Conservation (phyloP, 2,797 vertebrate genomes). For the Crenuchus spilurus region DNA sequence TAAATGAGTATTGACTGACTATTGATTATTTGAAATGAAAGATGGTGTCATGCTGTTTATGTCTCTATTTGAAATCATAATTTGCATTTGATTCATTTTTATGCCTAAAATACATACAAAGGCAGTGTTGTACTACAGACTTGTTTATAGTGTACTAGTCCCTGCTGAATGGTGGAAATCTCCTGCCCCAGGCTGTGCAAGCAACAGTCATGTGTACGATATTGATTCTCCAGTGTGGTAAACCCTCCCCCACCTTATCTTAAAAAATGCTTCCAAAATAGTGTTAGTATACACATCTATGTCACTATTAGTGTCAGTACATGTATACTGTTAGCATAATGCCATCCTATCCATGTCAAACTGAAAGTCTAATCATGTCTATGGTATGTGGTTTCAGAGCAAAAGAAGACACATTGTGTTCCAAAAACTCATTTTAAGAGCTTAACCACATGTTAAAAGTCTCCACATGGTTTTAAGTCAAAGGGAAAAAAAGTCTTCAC, state of each 20-base stretch:
- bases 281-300: neutral
- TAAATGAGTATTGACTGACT: constrained; percentile 41
- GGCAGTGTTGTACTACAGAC: neutral
- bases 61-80: neutral
- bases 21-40: constrained; percentile 35
- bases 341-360: neutral
- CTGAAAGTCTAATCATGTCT: neutral
- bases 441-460: neutral
- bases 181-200: constrained; percentile 1
- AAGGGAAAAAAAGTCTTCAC: neutral
- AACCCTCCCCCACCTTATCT: constrained; percentile 9
- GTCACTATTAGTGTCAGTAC: neutral
- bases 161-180: neutral
- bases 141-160: neutral
- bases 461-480: neutral
- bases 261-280: neutral
- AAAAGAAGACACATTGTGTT: neutral
- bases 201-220: constrained; percentile 9
- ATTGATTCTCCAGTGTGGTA: constrained; percentile 5
- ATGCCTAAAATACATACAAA: neutral
- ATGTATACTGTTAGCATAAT: neutral
- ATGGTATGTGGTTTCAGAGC: neutral
- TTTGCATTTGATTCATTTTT: too few relatives aligned
- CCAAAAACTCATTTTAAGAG: neutral
- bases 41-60: neutral